phyloP scores from a whole-genome alignment of 2,888 invertebrate genomes.

The Cryptocheilus praepositus region DNA sequence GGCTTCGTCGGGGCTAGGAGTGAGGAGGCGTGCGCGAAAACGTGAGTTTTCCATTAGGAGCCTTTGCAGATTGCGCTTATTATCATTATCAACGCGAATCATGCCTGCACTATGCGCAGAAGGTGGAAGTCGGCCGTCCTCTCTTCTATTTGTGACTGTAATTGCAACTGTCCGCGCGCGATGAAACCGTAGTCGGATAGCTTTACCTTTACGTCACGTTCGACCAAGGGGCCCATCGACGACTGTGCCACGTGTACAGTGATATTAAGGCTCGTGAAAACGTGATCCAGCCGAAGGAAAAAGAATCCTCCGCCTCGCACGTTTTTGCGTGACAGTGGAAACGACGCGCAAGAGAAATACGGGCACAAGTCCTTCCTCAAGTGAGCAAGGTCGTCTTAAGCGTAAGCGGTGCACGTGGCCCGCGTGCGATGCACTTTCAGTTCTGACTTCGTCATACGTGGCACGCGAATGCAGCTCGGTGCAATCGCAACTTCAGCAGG shows the following conservation, averaged over 20 bases:
- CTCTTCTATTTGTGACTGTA: slow-evolving; percentile 24
- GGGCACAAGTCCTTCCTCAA: neutral
- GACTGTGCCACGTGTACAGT: slow-evolving; percentile 23
- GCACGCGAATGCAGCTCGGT: too few relatives aligned
- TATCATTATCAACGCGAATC: slow-evolving; percentile 2
- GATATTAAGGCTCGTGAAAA: slow-evolving; percentile 14
- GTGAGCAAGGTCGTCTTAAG: neutral
- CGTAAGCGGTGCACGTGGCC: slow-evolving; percentile 1
- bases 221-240: slow-evolving; percentile 7
- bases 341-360: neutral
- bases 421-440: slow-evolving; percentile 2
- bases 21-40: neutral
- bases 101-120: neutral
- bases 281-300: slow-evolving; percentile 18
- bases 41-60: neutral
- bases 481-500: too few relatives aligned
- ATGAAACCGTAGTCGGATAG: slow-evolving; percentile 23
- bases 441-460: too few relatives aligned
- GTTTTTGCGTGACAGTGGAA: slow-evolving; percentile 9
- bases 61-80: neutral
- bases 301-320: slow-evolving; percentile 19
- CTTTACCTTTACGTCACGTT: slow-evolving; percentile 31
- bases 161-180: slow-evolving; percentile 14
- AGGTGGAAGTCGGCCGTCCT: slow-evolving; percentile 10
- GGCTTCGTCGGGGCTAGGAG: too few relatives aligned